These are phyloP conservation scores for Drosophila suboccidentalis DNA, from an alignment of 2,888 invertebrate species.

Conservation along the genomic window DNA sequence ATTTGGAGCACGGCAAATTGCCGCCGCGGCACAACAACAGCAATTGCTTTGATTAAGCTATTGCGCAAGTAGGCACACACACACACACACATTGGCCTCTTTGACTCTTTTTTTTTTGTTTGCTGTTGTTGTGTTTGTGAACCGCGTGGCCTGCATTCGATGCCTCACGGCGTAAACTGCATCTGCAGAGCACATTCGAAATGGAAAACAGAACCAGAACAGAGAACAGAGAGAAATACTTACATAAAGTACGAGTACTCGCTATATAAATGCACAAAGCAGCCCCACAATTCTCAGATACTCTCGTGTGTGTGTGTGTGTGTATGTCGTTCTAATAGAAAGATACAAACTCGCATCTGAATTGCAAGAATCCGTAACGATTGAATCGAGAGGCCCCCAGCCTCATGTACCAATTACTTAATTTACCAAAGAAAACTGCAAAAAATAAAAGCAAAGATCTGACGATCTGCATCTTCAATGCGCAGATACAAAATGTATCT, in stretches of 20 bases:
- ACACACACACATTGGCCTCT: constrained; percentile 49
- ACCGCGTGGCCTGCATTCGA: constrained; percentile 60
- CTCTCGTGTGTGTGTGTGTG: neutral
- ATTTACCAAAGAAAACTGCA: constrained; percentile 75
- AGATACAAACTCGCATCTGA: constrained; percentile 59
- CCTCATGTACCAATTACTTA: constrained; percentile 74
- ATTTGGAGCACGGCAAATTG: constrained; percentile 40
- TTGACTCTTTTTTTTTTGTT: constrained; percentile 54
- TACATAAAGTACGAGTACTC: constrained; percentile 24
- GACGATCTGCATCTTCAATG: constrained; percentile 12
- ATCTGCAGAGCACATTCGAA: constrained; percentile 64
- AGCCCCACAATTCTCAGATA: constrained; percentile 20
- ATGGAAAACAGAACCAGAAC: constrained; percentile 65
- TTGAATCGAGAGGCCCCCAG: constrained; percentile 34
- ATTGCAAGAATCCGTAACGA: constrained; percentile 65
- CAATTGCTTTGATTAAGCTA: constrained; percentile 59
- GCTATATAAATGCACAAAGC: constrained; percentile 46
- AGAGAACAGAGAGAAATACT: neutral
- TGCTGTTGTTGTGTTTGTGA: constrained; percentile 12
- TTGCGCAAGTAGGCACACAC: constrained; percentile 45
- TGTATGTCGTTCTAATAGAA: constrained; percentile 23
- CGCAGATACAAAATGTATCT: constrained; percentile 50
- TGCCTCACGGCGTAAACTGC: constrained; percentile 42
- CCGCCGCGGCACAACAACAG: constrained; percentile 42
- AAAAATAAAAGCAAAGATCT: constrained; percentile 29